Evolutionary conservation across 2,113 vertebrate genomes (phyloP).

Genomic region (Calidris pugnax): DNA sequence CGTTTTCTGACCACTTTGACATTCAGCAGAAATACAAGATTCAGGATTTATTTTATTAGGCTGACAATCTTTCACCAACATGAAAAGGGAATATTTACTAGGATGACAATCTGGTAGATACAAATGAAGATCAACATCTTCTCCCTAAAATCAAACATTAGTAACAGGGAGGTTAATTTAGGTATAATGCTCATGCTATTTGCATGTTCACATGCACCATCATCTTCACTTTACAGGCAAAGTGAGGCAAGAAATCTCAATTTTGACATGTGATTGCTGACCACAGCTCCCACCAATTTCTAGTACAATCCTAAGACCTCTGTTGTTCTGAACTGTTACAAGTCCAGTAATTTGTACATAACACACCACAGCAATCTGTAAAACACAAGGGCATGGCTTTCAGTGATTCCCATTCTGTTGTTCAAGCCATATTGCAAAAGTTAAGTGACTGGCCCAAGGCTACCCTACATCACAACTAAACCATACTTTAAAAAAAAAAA

Average conservation of each 20-base stretch:
- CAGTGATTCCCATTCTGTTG: background rate
- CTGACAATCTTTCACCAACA: conserved; percentile 92
- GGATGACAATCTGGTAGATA: conserved; percentile 97
- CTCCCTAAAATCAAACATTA: conserved; percentile 81
- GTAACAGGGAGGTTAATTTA: background rate
- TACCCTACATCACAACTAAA: background rate
- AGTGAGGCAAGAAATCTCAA: background rate
- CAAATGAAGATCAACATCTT: conserved; percentile 94
- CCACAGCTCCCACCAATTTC: background rate
- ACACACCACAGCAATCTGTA: background rate
- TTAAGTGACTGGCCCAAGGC: background rate
- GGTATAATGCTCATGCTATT: background rate
- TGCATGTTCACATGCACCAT: rapidly evolving
- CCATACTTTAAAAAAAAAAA: background rate
- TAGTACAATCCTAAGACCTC: background rate
- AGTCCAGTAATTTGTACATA: background rate
- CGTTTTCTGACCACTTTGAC: conserved; percentile 82
- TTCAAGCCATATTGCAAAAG: background rate
- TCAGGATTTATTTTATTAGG: conserved; percentile 84
- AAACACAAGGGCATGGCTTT: background rate
- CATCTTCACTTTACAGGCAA: background rate
- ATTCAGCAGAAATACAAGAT: conserved; percentile 83
- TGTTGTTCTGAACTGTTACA: background rate
- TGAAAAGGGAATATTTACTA: conserved; percentile 95
- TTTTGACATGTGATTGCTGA: background rate